Evolutionary conservation across 2,888 invertebrate species (phyloP).

Genomic region (Protophormia terraenovae): DNA sequence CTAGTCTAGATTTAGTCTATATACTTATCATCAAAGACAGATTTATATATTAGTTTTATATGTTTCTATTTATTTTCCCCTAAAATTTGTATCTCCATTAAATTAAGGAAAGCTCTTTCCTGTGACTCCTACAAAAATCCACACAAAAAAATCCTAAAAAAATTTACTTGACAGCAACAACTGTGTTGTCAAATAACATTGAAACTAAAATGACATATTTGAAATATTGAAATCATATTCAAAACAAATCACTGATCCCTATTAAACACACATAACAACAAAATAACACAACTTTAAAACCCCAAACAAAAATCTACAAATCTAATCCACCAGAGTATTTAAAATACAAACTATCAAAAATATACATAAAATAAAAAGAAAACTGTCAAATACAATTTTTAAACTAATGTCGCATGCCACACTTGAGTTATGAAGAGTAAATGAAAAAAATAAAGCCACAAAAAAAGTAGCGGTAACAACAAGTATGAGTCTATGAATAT

Average conservation of each 20-base stretch:
- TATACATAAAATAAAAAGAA: too few species aligned
- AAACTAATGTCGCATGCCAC: conserved; percentile 68
- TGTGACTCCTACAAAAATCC: not conserved
- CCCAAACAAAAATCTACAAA: conserved; percentile 42
- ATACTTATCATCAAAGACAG: too few species aligned
- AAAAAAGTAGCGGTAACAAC: conserved; percentile 45
- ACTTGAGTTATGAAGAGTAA: conserved; percentile 61
- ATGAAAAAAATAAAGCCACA: not conserved
- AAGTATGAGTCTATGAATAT: conserved; percentile 33
- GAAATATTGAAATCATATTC: conserved; percentile 68
- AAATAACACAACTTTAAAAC: conserved; percentile 14
- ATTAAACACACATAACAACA: conserved; percentile 33
- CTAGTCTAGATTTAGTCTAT: too few species aligned
- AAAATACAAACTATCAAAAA: conserved; percentile 38
- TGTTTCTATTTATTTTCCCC: too few species aligned
- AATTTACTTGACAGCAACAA: conserved; percentile 62
- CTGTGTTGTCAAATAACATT: conserved; percentile 61
- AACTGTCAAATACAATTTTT: conserved; percentile 65
- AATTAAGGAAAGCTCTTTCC: not conserved
- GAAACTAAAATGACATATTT: conserved; percentile 63
- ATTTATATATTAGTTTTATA: too few species aligned
- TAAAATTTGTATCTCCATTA: too few species aligned
- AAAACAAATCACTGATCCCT: conserved; percentile 67
- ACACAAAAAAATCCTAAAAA: not conserved
- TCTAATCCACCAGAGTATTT: conserved; percentile 39